Evolutionary conservation across 37 sponge, comb jelly and placozoan species (phyloP).

Genomic region (Cladorhizidae sp.): DNA sequence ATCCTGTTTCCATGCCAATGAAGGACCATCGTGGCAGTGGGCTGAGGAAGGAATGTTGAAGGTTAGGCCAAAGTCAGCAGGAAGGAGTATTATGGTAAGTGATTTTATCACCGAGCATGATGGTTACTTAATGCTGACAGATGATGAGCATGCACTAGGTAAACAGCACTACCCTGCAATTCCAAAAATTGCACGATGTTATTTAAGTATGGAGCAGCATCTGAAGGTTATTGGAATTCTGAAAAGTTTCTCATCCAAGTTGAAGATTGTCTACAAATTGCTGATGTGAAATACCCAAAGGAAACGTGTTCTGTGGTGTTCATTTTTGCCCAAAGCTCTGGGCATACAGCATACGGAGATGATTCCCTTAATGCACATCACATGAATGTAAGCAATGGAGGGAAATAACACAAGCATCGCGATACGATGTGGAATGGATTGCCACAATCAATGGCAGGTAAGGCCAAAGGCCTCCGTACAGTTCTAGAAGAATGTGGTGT

Average conservation of each 20-base stretch:
- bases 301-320: not conserved
- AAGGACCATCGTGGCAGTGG: constrained; percentile 31
- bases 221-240: constrained; percentile 49
- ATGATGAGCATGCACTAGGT: not conserved
- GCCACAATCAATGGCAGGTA: not conserved
- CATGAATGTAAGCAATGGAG: constrained; percentile 11
- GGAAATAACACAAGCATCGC: not conserved
- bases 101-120: too few relatives aligned
- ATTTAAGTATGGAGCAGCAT: constrained; percentile 2
- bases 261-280: constrained; percentile 7
- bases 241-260: constrained; percentile 39
- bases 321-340: constrained; percentile 12
- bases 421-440: too few relatives aligned
- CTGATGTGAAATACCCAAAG: constrained; percentile 10
- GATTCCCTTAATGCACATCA: not conserved
- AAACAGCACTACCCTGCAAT: not conserved
- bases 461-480: not conserved
- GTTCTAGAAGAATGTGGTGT: too few relatives aligned
- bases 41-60: not conserved
- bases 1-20: not conserved
- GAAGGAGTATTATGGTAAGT: constrained; percentile 25
- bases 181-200: not conserved
- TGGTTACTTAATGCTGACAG: not conserved
- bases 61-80: constrained; percentile 16
- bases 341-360: constrained; percentile 10